Conservation (phyloP, 2,888 invertebrate species). For the Endotricha flammealis region DNA sequence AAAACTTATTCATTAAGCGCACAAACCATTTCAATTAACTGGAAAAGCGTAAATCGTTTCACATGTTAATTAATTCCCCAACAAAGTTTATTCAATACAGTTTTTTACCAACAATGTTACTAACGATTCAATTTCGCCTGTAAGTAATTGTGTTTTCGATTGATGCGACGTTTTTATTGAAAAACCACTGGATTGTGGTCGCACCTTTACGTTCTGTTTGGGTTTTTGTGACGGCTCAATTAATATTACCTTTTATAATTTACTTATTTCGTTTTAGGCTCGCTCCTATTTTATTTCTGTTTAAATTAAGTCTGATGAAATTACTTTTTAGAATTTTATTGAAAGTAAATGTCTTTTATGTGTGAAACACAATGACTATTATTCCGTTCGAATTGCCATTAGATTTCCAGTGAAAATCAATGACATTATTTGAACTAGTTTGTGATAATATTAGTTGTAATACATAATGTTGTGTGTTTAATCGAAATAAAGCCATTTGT, state of each 20-base stretch:
- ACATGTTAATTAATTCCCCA: slow-evolving; percentile 40
- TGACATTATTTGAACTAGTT: too few relatives aligned
- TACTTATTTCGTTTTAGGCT: slow-evolving; percentile 25
- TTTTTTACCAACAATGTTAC: slow-evolving; percentile 47
- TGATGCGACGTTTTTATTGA: slow-evolving; percentile 36
- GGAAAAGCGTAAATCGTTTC: too few relatives aligned
- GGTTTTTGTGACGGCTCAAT: slow-evolving; percentile 24
- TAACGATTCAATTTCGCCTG: slow-evolving; percentile 44
- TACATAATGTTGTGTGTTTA: too few relatives aligned
- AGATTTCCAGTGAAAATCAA: too few relatives aligned
- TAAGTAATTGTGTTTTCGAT: slow-evolving; percentile 56
- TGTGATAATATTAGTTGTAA: too few relatives aligned
- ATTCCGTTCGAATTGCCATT: too few relatives aligned
- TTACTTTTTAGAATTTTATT: too few relatives aligned
- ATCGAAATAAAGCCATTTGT: too few relatives aligned
- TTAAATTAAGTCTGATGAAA: too few relatives aligned
- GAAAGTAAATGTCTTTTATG: too few relatives aligned
- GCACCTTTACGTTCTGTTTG: slow-evolving; percentile 3
- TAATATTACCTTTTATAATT: slow-evolving; percentile 38
- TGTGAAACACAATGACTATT: too few relatives aligned
- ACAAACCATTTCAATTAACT: background rate
- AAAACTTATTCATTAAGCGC: background rate
- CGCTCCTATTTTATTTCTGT: slow-evolving; percentile 28
- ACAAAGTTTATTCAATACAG: slow-evolving; percentile 51
- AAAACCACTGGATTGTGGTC: slow-evolving; percentile 17